These are phyloP conservation scores for Campopleginae sp. DNA, from an alignment of 2,888 invertebrate genomes.

Conservation along the genomic window DNA sequence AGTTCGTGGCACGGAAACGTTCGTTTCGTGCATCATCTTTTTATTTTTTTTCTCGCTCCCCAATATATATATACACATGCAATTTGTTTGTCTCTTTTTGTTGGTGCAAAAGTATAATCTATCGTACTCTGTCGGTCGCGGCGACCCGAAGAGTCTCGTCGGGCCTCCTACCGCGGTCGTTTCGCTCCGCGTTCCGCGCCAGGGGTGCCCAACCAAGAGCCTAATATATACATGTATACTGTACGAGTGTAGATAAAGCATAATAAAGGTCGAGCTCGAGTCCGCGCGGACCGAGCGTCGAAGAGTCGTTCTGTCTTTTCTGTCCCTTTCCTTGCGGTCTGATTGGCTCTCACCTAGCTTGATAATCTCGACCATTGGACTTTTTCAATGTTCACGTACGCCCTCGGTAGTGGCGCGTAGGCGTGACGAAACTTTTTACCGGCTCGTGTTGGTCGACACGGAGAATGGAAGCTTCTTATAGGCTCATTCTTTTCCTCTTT, in stretches of 20 bases:
- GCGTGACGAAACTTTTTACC: slow-evolving; percentile 78
- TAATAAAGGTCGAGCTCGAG: slow-evolving; percentile 76
- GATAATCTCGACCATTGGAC: slow-evolving; percentile 74
- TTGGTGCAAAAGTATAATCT: slow-evolving; percentile 55
- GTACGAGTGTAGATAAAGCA: slow-evolving; percentile 70
- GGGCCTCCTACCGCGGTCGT: slow-evolving; percentile 64
- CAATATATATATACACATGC: slow-evolving; percentile 34
- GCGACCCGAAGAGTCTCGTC: slow-evolving; percentile 68
- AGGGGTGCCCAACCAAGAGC: slow-evolving; percentile 63
- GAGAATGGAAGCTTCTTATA: slow-evolving; percentile 70
- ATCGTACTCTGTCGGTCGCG: slow-evolving; percentile 65
- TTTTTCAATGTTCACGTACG: slow-evolving; percentile 78
- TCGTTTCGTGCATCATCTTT: slow-evolving; percentile 76
- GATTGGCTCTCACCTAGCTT: slow-evolving; percentile 63
- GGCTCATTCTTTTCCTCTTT: slow-evolving; percentile 64
- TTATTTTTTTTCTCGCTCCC: slow-evolving; percentile 69
- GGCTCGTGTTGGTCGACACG: slow-evolving; percentile 72
- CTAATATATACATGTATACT: slow-evolving; percentile 67
- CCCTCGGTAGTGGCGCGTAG: slow-evolving; percentile 78
- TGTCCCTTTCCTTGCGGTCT: background rate
- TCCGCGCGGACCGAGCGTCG: slow-evolving; percentile 81
- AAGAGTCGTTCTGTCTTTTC: slow-evolving; percentile 69
- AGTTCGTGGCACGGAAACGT: slow-evolving; percentile 81
- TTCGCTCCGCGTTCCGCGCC: slow-evolving; percentile 64
- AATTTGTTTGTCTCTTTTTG: slow-evolving; percentile 62